Conservation (phyloP, 2,888 invertebrate species). For the Acrocyrtus sp. region DNA sequence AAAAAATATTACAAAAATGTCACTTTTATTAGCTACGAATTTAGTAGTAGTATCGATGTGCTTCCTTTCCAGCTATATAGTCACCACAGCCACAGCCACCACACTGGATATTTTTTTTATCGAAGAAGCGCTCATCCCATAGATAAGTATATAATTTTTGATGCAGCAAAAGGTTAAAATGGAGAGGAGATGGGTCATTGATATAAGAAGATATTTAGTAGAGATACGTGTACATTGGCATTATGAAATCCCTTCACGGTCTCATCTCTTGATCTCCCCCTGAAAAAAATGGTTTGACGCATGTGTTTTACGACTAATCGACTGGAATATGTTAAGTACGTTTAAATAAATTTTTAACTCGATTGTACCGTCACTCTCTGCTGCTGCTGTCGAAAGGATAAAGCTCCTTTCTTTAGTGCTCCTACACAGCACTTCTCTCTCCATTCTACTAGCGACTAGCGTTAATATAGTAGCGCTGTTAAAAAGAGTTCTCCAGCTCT, state of each 20-base stretch:
- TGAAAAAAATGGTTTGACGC: neutral
- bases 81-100: neutral
- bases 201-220: slow-evolving; percentile 5
- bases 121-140: no score
- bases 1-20: no score
- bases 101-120: no score
- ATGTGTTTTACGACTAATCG: slow-evolving; percentile 2
- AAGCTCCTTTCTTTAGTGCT: no score
- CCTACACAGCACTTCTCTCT: no score
- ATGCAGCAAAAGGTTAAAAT: slow-evolving; percentile 12
- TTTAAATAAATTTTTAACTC: no score
- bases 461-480: no score
- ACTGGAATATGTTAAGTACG: neutral
- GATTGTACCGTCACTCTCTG: no score
- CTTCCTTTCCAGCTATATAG: neutral
- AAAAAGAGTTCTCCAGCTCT: no score
- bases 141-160: slow-evolving; percentile 1
- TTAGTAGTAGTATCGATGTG: neutral
- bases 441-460: no score
- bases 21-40: no score
- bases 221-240: neutral
- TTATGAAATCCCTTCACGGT: slow-evolving; percentile 14
- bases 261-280: neutral
- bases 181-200: slow-evolving; percentile 14
- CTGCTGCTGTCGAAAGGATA: no score